phyloP scores from a whole-genome alignment of 2,113 vertebrate species.

The Notothenia coriiceps region DNA sequence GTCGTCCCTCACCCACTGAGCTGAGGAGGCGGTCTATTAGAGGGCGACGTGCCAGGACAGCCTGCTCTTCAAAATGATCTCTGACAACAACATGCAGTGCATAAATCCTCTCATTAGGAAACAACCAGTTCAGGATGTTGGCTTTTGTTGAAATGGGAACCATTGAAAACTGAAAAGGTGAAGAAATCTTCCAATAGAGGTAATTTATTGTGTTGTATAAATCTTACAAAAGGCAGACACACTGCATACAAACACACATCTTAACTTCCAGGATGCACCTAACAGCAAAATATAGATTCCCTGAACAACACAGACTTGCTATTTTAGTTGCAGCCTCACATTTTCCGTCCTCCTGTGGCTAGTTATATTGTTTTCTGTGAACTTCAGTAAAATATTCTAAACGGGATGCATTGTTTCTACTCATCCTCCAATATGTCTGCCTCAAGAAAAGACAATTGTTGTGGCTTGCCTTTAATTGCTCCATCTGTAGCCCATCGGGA shows the following conservation, averaged over 20 bases:
- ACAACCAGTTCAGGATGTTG: not conserved
- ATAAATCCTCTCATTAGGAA: constrained; percentile 9
- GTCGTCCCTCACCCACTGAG: constrained; percentile 66
- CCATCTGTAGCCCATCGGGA: constrained; percentile 74
- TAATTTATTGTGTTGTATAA: no score
- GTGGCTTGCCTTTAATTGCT: constrained; percentile 75
- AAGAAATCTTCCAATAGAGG: not conserved
- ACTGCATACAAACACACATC: constrained; percentile 21
- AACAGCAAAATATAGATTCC: constrained; percentile 59
- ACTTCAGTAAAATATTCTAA: constrained; percentile 80
- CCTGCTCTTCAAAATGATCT: constrained; percentile 44
- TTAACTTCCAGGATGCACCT: constrained; percentile 31
- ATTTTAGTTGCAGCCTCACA: constrained; percentile 53
- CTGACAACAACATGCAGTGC: constrained; percentile 18
- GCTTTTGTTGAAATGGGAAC: constrained; percentile 1
- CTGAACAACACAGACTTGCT: constrained; percentile 42
- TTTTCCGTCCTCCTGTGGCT: constrained; percentile 77
- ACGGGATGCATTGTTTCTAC: constrained; percentile 74
- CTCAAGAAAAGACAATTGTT: constrained; percentile 72
- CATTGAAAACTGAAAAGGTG: not conserved
- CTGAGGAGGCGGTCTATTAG: constrained; percentile 64
- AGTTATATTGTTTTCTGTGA: constrained; percentile 80
- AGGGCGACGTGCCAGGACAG: constrained; percentile 32
- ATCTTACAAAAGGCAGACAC: no score
- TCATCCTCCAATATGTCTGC: constrained; percentile 75